Conservation (phyloP, 2,113 vertebrate genomes). For the Spermophilus dauricus region DNA sequence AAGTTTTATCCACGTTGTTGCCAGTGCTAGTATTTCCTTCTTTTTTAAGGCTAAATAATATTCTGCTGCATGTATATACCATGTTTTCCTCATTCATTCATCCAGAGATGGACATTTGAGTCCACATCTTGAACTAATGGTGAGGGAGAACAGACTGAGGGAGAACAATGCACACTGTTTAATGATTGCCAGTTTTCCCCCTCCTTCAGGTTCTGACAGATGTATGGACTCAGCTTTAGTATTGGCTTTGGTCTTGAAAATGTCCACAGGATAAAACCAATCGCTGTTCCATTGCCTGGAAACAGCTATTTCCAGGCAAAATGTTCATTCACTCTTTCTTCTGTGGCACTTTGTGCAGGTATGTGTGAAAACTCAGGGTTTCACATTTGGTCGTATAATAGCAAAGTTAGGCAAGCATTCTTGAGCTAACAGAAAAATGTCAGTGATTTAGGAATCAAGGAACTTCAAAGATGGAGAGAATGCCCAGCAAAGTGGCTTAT, state of each 20-base stretch:
- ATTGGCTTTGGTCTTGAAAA: not conserved
- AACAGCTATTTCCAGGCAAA: not conserved
- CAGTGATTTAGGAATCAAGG: constrained; percentile 40
- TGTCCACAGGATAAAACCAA: not conserved
- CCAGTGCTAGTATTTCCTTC: not conserved
- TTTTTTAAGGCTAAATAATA: not conserved
- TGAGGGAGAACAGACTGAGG: not conserved
- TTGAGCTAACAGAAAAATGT: not conserved
- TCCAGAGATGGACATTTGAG: not conserved
- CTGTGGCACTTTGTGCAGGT: not conserved
- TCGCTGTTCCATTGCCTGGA: not conserved
- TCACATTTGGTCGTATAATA: constrained; percentile 23
- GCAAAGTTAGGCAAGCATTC: not conserved
- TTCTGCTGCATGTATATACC: not conserved
- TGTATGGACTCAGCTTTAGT: too few species aligned
- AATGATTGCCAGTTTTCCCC: fast-evolving
- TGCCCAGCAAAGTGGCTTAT: too few species aligned
- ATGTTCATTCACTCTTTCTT: not conserved
- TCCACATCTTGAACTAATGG: not conserved
- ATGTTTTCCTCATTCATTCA: not conserved
- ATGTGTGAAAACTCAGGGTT: constrained; percentile 59
- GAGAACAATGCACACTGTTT: not conserved
- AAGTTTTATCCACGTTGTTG: too few species aligned
- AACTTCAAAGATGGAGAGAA: constrained; percentile 17
- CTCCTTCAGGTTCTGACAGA: not conserved